Conservation (phyloP, 2,113 vertebrate genomes). For the Eulacestoma nigropectus region DNA sequence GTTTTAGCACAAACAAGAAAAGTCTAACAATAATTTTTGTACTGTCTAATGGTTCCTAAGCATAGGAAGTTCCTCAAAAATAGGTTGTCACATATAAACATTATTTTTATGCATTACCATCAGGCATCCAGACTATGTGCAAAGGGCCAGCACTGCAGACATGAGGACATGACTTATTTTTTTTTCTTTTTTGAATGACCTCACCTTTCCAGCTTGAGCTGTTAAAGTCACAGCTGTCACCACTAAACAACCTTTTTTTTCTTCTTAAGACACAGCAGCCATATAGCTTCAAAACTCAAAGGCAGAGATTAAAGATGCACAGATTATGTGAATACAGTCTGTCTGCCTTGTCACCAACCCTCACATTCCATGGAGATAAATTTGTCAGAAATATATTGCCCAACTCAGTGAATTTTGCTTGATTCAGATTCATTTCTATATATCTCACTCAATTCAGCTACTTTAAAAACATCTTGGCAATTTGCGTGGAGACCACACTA, state of each 20-base stretch:
- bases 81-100: neutral
- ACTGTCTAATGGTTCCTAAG: neutral
- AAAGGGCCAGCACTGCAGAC: neutral
- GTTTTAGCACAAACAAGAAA: neutral
- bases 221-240: neutral
- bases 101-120: neutral
- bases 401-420: neutral
- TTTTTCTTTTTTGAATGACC: neutral
- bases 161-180: neutral
- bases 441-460: neutral
- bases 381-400: neutral
- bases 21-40: neutral
- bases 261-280: neutral
- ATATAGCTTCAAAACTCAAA: neutral
- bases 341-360: neutral
- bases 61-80: neutral
- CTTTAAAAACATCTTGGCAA: neutral
- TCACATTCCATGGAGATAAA: neutral
- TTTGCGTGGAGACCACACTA: rapidly evolving
- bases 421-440: neutral
- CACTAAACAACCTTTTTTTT: neutral
- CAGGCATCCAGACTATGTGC: neutral
- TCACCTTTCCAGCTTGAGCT: neutral
- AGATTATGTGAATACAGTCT: neutral
- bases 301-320: neutral